These are phyloP conservation scores for Paramormyrops hopkinsi DNA, from an alignment of 2,797 vertebrate genomes.

Conservation along the genomic window DNA sequence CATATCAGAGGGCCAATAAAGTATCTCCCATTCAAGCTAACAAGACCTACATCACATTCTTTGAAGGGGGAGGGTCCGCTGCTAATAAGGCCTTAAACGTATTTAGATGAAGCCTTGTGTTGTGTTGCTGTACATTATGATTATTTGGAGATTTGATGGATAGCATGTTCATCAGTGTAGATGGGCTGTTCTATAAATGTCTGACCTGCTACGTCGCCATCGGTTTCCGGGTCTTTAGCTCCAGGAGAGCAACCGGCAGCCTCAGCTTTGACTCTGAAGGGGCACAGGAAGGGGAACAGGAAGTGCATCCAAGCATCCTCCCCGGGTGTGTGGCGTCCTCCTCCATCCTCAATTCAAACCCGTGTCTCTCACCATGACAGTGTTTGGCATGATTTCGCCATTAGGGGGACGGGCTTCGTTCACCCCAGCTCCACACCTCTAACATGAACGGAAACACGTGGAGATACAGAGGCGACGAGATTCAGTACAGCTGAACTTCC, in stretches of 20 bases:
- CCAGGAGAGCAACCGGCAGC: not conserved
- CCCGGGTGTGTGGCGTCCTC: not conserved
- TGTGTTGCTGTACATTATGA: constrained; percentile 4
- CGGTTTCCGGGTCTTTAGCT: not conserved
- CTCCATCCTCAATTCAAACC: not conserved
- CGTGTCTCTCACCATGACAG: not conserved
- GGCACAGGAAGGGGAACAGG: not conserved
- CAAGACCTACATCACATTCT: not conserved
- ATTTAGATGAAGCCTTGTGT: not conserved
- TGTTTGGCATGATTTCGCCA: not conserved
- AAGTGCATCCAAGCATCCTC: not conserved
- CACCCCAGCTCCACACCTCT: not conserved
- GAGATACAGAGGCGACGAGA: not conserved
- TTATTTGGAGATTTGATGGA: not conserved
- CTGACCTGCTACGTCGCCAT: not conserved
- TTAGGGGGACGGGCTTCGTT: not conserved
- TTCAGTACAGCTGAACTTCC: not conserved
- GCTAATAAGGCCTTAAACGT: not conserved
- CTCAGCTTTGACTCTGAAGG: constrained; percentile 3
- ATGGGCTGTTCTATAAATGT: not conserved
- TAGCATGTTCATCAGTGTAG: constrained; percentile 13
- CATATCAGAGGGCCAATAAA: not conserved
- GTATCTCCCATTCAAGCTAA: not conserved
- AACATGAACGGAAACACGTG: not conserved
- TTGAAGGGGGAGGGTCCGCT: not conserved